Evolutionary conservation across 2,797 vertebrate species (phyloP), one percentile per base, ranked within the genome.

Genomic region (Craterocephalus amniculus): DNA sequence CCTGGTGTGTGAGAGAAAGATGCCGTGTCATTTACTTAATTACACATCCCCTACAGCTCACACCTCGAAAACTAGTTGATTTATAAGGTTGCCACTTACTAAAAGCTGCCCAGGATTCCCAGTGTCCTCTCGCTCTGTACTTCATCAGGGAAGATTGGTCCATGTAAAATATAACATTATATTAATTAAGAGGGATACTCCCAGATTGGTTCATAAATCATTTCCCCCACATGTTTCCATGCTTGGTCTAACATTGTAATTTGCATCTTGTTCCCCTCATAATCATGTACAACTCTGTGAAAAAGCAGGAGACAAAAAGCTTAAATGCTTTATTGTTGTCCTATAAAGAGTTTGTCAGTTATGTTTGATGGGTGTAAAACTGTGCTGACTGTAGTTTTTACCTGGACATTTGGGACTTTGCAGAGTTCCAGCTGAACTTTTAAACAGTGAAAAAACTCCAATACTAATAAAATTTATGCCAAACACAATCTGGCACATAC

Each of bases 121-220:
- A 36, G 60, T 29, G 36, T 71, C 70, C 71, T 62, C 58, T 69
- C 5, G 2, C 84, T 63, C 70, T 67, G 36, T 65, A 56, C 58
- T 74, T 84, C 66, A 79, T 83, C 73, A 79, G 70, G 58, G 62
- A 73, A 70, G 70, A 70, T 67, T 77, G 26, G 14, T 76, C 54
- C 51, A 70, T 27, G 77, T 72, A 76, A 60, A 63, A 58, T 79
- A 64, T 84, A 83, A 84, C 75, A 74, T 66, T 35, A 32, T 63
- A 79, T 86, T 91, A 88, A 91, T 90, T 88, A 87, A 83, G 79
- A 79, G 72, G 72, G 76, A 89, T 81, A 74, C 67, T 75, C 20
- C 3, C 72, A 78, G 81, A 85, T 83, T 84, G 81, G 71, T 81
- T 69, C 87, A 89, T 89, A 86, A 90, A 90, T 90, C 87, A 89